Percentiles rank a stretch among this genome's conserved stretches.
Evolutionary conservation across 1,140 invertebrate genomes (phyloP).

Genomic region (Drosophila suzukii): DNA sequence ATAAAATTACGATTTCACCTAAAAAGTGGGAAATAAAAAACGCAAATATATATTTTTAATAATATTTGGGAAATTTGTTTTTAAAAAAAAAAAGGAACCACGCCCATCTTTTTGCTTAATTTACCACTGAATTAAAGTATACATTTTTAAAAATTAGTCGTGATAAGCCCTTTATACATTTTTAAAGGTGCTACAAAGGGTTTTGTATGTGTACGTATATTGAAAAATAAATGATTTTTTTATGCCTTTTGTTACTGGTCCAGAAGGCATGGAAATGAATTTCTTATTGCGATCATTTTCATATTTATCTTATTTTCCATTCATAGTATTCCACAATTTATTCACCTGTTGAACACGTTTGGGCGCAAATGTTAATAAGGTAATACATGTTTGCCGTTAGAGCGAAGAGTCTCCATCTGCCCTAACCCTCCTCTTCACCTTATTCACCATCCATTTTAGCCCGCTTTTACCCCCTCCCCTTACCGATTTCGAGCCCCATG

Average conservation of each 20-base stretch:
- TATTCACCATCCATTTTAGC: conserved; percentile 1
- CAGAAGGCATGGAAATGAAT: neutral
- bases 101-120: too few species aligned
- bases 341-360: conserved; percentile 42
- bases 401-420: conserved; percentile 2
- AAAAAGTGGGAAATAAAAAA: too few species aligned
- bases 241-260: neutral
- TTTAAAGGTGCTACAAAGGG: too few species aligned
- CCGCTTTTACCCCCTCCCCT: neutral
- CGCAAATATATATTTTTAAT: too few species aligned
- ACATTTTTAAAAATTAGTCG: too few species aligned
- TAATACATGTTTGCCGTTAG: conserved; percentile 25
- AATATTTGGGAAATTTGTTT: too few species aligned
- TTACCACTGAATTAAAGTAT: too few species aligned
- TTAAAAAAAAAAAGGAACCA: too few species aligned
- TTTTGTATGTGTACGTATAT: too few species aligned
- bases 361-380: conserved; percentile 41
- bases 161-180: too few species aligned
- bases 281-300: neutral
- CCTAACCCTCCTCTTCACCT: neutral
- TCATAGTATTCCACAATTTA: conserved; percentile 23
- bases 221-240: too few species aligned
- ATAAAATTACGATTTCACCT: too few species aligned
- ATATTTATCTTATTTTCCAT: conserved; percentile 1
- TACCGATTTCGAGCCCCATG: conserved; percentile 13